Percentiles rank a stretch among this genome's conserved stretches.
These are phyloP conservation scores for Cephus pygmeus DNA, from an alignment of 2,888 invertebrate genomes.

Conservation along the genomic window DNA sequence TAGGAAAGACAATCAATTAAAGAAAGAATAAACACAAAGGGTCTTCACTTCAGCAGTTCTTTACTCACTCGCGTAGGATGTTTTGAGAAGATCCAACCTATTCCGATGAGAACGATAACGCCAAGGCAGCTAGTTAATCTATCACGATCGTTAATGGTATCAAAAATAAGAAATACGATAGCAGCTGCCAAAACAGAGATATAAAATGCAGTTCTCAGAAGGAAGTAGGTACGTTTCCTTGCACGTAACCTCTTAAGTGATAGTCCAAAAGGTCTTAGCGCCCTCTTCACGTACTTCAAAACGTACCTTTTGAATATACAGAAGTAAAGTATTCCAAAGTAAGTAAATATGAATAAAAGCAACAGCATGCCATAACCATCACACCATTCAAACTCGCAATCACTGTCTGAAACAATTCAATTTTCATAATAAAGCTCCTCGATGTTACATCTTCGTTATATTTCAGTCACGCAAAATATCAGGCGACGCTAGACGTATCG, in stretches of 20 bases:
- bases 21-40: neutral
- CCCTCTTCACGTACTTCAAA: slow-evolving; percentile 63
- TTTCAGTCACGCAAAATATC: neutral
- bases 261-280: slow-evolving; percentile 27
- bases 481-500: neutral
- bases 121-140: slow-evolving; percentile 80
- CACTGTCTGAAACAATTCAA: slow-evolving; percentile 29
- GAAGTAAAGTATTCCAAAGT: slow-evolving; percentile 75
- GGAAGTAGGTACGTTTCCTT: neutral
- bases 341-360: slow-evolving; percentile 72
- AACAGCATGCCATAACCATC: slow-evolving; percentile 80
- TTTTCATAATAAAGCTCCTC: neutral
- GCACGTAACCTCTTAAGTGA: neutral
- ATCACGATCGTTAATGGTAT: slow-evolving; percentile 69
- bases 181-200: slow-evolving; percentile 67
- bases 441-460: neutral
- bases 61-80: slow-evolving; percentile 68
- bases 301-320: slow-evolving; percentile 70
- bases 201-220: slow-evolving; percentile 51
- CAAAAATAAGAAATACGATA: slow-evolving; percentile 73
- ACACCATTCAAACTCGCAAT: slow-evolving; percentile 66
- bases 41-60: neutral
- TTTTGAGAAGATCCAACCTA: slow-evolving; percentile 75
- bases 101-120: slow-evolving; percentile 71
- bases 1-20: neutral